Conservation (phyloP, 1,140 invertebrate genomes). For the Coptotermes formosanus region DNA sequence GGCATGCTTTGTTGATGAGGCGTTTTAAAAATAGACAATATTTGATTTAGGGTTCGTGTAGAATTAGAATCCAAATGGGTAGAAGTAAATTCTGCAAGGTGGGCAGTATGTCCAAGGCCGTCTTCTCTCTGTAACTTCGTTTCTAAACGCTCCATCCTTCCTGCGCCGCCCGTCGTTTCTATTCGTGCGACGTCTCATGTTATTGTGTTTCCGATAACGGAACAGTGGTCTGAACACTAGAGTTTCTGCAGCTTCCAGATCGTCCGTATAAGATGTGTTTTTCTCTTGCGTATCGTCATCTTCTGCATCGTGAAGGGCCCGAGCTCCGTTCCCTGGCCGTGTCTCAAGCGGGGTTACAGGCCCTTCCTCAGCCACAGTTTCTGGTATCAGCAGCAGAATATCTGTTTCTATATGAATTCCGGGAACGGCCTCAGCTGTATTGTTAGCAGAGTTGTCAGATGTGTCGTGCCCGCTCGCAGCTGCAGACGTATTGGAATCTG, state of each 20-base stretch:
- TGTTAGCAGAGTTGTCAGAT: too few relatives aligned
- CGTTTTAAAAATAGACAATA: too few relatives aligned
- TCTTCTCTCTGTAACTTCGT: too few relatives aligned
- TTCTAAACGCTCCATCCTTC: too few relatives aligned
- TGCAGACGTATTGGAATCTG: too few relatives aligned
- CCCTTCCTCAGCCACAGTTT: neutral
- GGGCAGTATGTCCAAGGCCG: too few relatives aligned
- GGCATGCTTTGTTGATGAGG: too few relatives aligned
- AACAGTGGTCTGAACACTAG: neutral
- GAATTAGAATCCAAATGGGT: too few relatives aligned
- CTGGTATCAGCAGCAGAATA: neutral
- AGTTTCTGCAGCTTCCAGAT: neutral
- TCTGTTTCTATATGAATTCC: neutral
- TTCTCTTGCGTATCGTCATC: neutral
- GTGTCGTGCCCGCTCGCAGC: too few relatives aligned
- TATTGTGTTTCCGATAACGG: neutral
- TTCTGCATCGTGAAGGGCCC: neutral
- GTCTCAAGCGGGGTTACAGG: neutral
- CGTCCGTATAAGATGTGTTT: neutral
- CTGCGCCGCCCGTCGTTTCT: neutral
- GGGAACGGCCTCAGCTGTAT: neutral
- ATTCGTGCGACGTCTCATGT: neutral
- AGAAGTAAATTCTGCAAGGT: too few relatives aligned
- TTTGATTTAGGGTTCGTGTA: too few relatives aligned
- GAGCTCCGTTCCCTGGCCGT: neutral